A percentile compares a stretch with the other conserved stretches of the same genome.
phyloP scores from a whole-genome alignment of 1,140 invertebrate species.

The Drosophila pallidifrons region DNA sequence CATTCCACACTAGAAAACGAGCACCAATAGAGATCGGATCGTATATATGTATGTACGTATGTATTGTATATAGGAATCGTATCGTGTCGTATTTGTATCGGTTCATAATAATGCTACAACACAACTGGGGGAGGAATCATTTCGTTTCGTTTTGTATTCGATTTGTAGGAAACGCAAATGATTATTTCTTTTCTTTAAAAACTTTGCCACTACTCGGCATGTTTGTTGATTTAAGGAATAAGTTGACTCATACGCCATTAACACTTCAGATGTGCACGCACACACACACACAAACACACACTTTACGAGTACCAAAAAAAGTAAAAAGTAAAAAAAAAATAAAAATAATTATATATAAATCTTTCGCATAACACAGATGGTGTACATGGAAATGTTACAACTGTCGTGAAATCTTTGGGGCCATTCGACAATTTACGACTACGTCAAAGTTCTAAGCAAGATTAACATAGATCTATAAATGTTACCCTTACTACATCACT shows the following conservation, averaged over 20 bases:
- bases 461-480: background rate
- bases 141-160: conserved; percentile 14
- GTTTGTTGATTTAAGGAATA: conserved; percentile 80
- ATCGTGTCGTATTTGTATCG: conserved; percentile 25
- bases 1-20: conserved; percentile 44
- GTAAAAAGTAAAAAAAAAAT: conserved; percentile 2
- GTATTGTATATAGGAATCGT: conserved; percentile 2
- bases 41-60: background rate
- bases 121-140: conserved; percentile 2
- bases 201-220: conserved; percentile 33
- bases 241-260: conserved; percentile 78
- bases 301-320: conserved; percentile 39
- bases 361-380: conserved; percentile 40
- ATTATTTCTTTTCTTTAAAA: conserved; percentile 51
- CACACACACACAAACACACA: conserved; percentile 29
- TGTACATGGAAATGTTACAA: conserved; percentile 51
- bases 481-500: background rate
- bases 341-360: conserved; percentile 2
- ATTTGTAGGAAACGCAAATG: conserved; percentile 63
- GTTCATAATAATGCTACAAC: no score
- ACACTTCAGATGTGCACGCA: conserved; percentile 66
- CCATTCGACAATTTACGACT: conserved; percentile 29
- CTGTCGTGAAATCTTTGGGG: conserved; percentile 38
- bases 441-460: conserved; percentile 1
- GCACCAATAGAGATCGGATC: conserved; percentile 12